Evolutionary conservation across 1,140 invertebrate genomes (phyloP).

Genomic region (Nylanderia fulva): DNA sequence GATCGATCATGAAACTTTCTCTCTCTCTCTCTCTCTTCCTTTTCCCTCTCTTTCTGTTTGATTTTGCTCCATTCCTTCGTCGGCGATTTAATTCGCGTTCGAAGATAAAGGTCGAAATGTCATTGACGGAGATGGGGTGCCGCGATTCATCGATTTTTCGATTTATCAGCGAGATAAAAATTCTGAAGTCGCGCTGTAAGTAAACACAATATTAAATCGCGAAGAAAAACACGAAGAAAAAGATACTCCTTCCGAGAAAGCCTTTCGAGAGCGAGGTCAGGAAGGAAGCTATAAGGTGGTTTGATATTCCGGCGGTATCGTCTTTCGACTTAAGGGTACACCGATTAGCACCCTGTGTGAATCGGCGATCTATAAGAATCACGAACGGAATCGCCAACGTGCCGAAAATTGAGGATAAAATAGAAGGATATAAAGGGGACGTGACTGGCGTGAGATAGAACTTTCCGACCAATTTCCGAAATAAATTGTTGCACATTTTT

Average conservation of each 20-base stretch:
- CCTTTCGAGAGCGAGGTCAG: not conserved
- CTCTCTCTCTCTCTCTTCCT: slow-evolving; percentile 12
- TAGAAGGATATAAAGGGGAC: slow-evolving; percentile 36
- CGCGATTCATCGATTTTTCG: not conserved
- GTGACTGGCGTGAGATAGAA: slow-evolving; percentile 8
- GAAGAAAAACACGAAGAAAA: not conserved
- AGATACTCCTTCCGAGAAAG: not conserved
- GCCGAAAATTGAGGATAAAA: slow-evolving; percentile 42
- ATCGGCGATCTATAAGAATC: not conserved
- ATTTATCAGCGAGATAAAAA: slow-evolving; percentile 22
- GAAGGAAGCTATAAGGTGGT: not conserved
- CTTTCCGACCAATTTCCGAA: slow-evolving; percentile 21
- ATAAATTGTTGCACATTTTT: slow-evolving; percentile 3
- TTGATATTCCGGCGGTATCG: slow-evolving; percentile 37
- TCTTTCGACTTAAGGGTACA: slow-evolving; percentile 28
- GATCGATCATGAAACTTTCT: slow-evolving; percentile 67
- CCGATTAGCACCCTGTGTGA: slow-evolving; percentile 26
- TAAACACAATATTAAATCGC: slow-evolving; percentile 25
- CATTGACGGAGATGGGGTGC: not conserved
- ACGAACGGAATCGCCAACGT: slow-evolving; percentile 31
- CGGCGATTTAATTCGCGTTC: slow-evolving; percentile 15
- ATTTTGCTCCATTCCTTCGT: slow-evolving; percentile 1
- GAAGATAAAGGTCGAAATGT: slow-evolving; percentile 27
- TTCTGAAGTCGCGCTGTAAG: not conserved
- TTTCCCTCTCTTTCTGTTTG: slow-evolving; percentile 7